Conservation (phyloP, 2,888 invertebrate species). For the Prosopocoilus inquinatus region DNA sequence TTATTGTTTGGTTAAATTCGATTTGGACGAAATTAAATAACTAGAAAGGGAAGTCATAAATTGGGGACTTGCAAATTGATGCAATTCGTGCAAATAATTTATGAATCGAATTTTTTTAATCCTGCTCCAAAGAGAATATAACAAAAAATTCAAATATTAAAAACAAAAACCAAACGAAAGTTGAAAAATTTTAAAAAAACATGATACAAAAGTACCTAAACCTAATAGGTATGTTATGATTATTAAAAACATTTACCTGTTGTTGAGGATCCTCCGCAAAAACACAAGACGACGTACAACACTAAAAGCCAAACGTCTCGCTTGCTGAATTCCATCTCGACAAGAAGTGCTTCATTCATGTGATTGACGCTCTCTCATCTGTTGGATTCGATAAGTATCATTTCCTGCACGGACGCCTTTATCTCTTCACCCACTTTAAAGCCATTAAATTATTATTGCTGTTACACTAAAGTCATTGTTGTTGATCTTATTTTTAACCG, state of each 20-base stretch:
- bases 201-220: no score
- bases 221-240: no score
- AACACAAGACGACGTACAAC: constrained; percentile 21
- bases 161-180: no score
- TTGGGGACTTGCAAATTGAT: no score
- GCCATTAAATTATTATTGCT: neutral
- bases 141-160: no score
- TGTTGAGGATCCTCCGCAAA: constrained; percentile 22
- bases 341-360: neutral
- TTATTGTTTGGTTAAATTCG: no score
- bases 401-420: constrained; percentile 18
- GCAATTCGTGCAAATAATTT: no score
- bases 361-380: constrained; percentile 1
- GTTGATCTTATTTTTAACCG: neutral
- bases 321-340: constrained; percentile 9
- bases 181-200: no score
- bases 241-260: constrained; percentile 18
- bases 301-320: constrained; percentile 10
- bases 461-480: neutral
- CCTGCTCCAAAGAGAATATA: no score
- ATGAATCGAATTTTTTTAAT: no score
- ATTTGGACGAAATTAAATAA: no score
- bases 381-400: constrained; percentile 11
- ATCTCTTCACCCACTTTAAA: constrained; percentile 16
- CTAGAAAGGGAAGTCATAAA: no score